Evolutionary conservation across 2,113 vertebrate genomes (phyloP).

Genomic region (Sterrhoptilus dennistouni): DNA sequence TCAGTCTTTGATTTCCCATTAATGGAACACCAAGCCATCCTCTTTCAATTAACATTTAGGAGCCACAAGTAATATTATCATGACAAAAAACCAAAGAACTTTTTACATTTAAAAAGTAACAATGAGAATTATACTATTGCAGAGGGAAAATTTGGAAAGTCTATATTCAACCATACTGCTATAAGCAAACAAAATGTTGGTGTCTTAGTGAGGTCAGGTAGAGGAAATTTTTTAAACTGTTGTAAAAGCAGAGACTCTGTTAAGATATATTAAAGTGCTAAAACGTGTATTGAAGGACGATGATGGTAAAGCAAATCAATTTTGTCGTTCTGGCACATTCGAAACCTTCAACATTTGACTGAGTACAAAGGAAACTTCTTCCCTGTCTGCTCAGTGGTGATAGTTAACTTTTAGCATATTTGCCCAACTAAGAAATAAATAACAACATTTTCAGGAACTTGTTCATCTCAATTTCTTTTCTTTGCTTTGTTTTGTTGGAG

Average conservation of each 20-base stretch:
- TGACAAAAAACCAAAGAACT: neutral
- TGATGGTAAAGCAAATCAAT: neutral
- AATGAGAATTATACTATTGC: neutral
- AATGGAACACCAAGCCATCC: accelerated
- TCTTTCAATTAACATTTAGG: neutral
- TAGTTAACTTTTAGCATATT: neutral
- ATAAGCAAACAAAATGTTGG: neutral
- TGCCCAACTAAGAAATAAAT: neutral
- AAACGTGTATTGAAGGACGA: neutral
- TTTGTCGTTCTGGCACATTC: neutral
- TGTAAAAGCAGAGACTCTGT: neutral
- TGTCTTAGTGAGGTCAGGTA: neutral
- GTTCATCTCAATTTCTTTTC: neutral
- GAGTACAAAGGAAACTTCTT: neutral
- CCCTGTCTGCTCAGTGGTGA: neutral
- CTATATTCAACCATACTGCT: neutral
- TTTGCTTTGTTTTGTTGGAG: neutral
- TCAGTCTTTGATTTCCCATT: neutral
- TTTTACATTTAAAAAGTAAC: neutral
- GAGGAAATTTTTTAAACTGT: neutral
- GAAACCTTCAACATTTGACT: neutral
- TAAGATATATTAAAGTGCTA: neutral
- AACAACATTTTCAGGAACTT: neutral
- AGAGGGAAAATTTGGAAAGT: neutral
- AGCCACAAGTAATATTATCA: neutral